Base-by-base conservation (phyloP, 2,888 invertebrate genomes). In the Tenthredo notha region DNA sequence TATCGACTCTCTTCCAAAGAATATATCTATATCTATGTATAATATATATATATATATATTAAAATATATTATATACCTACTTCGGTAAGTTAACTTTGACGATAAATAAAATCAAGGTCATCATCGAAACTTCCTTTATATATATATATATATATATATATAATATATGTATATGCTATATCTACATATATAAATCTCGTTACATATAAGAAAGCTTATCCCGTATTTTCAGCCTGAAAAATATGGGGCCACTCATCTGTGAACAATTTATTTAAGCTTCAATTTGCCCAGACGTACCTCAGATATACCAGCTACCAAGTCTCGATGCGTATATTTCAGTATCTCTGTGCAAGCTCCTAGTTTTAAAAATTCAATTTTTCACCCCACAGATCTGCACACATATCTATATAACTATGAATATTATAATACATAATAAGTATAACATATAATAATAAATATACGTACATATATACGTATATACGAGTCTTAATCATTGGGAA, bases 221-320 rank as follows among this genome's bases (percentile, higher is more conserved):
- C 77, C 33, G 10, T 54, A 77, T 77, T 77, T 77, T 77, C 77
- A 54, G 77, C 5, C 29, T 7, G 61, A 43, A 33, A 61, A 58
- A 58, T 58, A 78, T 61, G 61, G 21, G 37, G 33, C 54, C 7
- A 37, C 50, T 80, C 80, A 40, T 61, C 50, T 61, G 37, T 40
- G 80, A 58, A 80, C 80, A 80, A 80, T 80, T 80, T 80, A 80
- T 80, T 80, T 80, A 61, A 80, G 78, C 78, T 21, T 40, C 78
- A 78, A 78, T 78, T 77, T 77, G 50, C 77, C n/a, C 77, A 33
- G 25, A 18, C 77, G 6, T 29, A 25, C 15, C 15, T 54, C 15
- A n/a, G 50, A 18, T 77, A 77, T 33, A 54, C 33, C 50, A 12
- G 47, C 12, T 54, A 29, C 25, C 29, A 6, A 25, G 18, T n/a